Evolutionary conservation across 2,113 vertebrate genomes (phyloP).

Genomic region (Marmota flaviventris): DNA sequence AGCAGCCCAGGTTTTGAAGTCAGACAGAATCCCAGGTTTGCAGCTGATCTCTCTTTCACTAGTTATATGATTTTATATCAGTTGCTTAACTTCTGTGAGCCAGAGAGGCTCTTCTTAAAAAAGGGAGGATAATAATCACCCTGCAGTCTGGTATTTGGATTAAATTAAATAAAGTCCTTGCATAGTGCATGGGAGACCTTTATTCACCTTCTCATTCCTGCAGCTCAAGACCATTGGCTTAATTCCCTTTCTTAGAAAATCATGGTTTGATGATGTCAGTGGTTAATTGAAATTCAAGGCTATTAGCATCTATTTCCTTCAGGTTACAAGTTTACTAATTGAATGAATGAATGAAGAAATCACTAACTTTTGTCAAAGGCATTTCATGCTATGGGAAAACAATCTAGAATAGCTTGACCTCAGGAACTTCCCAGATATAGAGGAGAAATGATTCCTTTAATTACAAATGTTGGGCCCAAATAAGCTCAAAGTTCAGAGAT

Average conservation of each 20-base stretch:
- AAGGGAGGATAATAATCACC: not conserved
- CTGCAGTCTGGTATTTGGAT: not conserved
- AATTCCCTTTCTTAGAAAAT: not conserved
- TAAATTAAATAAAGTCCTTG: not conserved
- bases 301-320: not conserved
- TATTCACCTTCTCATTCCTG: not conserved
- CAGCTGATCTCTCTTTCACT: not conserved
- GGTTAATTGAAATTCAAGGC: not conserved
- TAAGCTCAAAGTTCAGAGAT: not conserved
- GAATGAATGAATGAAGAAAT: not conserved
- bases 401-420: not conserved
- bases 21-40: not conserved
- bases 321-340: not conserved
- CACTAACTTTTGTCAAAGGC: not conserved
- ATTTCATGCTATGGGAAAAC: not conserved
- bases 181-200: accelerated
- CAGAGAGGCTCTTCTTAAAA: not conserved
- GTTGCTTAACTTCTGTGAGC: not conserved
- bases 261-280: not conserved
- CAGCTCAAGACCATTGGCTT: not conserved
- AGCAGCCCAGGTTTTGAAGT: not conserved
- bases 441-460: not conserved
- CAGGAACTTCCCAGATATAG: not conserved
- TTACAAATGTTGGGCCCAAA: not conserved
- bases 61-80: not conserved